These are phyloP conservation scores for Muntiacus reevesi DNA, from an alignment of 2,113 vertebrate genomes.

Conservation along the genomic window DNA sequence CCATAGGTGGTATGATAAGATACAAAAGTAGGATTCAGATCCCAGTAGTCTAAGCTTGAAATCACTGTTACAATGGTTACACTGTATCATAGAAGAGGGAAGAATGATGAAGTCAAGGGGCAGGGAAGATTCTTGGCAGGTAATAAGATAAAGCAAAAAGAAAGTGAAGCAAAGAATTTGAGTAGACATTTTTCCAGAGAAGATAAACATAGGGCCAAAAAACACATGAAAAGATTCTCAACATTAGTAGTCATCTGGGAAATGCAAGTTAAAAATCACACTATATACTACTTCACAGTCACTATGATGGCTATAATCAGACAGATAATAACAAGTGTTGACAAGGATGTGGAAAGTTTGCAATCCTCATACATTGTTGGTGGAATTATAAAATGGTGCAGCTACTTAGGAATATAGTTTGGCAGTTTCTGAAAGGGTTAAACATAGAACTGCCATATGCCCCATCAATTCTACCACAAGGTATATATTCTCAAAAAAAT, in stretches of 20 bases:
- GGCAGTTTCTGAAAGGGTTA: background rate
- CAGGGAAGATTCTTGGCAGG: background rate
- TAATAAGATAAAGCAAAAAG: background rate
- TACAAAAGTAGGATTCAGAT: background rate
- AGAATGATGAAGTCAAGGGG: background rate
- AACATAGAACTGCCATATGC: background rate
- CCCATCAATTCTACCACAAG: background rate
- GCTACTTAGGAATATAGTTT: background rate
- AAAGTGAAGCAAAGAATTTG: constrained; percentile 18
- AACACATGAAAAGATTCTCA: background rate
- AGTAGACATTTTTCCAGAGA: background rate
- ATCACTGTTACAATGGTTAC: background rate
- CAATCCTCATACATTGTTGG: background rate
- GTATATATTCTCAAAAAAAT: background rate
- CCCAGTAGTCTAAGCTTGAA: background rate
- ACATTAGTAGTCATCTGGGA: background rate
- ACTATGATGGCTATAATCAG: background rate
- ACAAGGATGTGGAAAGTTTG: background rate
- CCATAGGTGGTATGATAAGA: background rate
- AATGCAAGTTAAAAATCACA: constrained; percentile 1
- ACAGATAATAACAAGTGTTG: background rate
- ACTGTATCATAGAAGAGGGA: background rate
- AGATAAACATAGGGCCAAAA: background rate
- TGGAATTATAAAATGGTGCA: background rate
- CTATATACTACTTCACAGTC: background rate